Conservation (phyloP, 2,113 vertebrate genomes). For the Arizona elegans region DNA sequence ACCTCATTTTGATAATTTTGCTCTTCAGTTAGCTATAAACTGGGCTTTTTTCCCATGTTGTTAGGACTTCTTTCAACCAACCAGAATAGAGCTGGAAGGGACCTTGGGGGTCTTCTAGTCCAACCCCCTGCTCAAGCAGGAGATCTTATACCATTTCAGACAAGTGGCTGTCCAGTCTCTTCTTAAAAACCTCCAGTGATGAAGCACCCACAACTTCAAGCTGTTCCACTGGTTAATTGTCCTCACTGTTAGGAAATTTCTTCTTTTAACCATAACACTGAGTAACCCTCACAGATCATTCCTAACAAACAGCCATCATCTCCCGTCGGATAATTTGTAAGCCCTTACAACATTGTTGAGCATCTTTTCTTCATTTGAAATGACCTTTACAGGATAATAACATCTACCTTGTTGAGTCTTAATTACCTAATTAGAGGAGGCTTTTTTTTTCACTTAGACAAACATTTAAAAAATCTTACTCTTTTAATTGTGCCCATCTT, state of each 20-base stretch:
- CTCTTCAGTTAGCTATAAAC: not conserved
- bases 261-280: not conserved
- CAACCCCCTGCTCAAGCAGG: too few relatives aligned
- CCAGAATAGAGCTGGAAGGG: too few relatives aligned
- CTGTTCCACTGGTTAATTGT: too few relatives aligned
- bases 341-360: constrained; percentile 19
- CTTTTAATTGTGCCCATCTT: constrained; percentile 37
- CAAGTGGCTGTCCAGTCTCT: too few relatives aligned
- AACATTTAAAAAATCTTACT: constrained; percentile 43
- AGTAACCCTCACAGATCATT: constrained; percentile 21
- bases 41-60: accelerated
- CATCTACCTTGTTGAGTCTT: constrained; percentile 59
- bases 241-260: too few relatives aligned
- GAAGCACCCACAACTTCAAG: too few relatives aligned
- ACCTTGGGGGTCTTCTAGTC: too few relatives aligned
- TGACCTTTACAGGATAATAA: constrained; percentile 62
- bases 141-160: too few relatives aligned
- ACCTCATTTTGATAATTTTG: not conserved
- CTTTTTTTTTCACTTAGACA: constrained; percentile 45
- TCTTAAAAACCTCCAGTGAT: too few relatives aligned
- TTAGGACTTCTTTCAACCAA: not conserved
- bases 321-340: constrained; percentile 41
- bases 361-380: constrained; percentile 55
- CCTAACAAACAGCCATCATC: constrained; percentile 27
- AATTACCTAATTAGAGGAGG: constrained; percentile 69